Percentiles rank a stretch among this genome's conserved stretches.
Evolutionary conservation across 2,113 vertebrate genomes (phyloP).

Genomic region (Pogonocichla stellata): DNA sequence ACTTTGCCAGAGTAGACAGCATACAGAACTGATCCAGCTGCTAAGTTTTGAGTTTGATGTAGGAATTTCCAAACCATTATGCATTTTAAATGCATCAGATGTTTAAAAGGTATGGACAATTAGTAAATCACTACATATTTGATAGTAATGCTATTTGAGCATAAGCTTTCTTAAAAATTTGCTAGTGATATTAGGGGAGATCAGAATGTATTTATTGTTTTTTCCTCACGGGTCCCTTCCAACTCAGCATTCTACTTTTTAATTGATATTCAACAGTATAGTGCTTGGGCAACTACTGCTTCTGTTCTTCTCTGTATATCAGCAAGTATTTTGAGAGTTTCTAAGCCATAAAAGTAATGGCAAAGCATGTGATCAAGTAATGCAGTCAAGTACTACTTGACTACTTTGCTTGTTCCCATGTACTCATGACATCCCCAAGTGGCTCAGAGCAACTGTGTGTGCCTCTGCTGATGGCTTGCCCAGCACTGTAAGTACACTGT

Average conservation of each 20-base stretch:
- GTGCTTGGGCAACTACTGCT: not conserved
- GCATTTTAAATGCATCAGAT: not conserved
- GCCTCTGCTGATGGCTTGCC: not conserved
- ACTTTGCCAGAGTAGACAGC: not conserved
- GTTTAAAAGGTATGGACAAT: not conserved
- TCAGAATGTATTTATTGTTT: not conserved
- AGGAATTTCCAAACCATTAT: not conserved
- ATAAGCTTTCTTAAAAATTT: not conserved
- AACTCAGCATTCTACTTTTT: not conserved
- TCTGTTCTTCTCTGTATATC: not conserved
- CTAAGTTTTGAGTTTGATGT: not conserved
- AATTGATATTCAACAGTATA: not conserved
- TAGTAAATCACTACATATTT: not conserved
- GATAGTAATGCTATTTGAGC: not conserved
- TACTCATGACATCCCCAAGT: not conserved
- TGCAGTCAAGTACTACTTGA: not conserved
- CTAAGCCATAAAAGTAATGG: not conserved
- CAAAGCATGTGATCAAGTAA: not conserved
- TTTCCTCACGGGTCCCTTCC: not conserved
- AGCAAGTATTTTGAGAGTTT: conserved; percentile 12
- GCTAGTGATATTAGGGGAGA: not conserved
- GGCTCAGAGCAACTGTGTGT: not conserved
- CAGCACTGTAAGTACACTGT: not conserved
- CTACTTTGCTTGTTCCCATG: not conserved
- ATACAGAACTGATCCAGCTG: not conserved